Evolutionary conservation across 2,797 vertebrate species (phyloP).

Genomic region (Anguilla pacifica): DNA sequence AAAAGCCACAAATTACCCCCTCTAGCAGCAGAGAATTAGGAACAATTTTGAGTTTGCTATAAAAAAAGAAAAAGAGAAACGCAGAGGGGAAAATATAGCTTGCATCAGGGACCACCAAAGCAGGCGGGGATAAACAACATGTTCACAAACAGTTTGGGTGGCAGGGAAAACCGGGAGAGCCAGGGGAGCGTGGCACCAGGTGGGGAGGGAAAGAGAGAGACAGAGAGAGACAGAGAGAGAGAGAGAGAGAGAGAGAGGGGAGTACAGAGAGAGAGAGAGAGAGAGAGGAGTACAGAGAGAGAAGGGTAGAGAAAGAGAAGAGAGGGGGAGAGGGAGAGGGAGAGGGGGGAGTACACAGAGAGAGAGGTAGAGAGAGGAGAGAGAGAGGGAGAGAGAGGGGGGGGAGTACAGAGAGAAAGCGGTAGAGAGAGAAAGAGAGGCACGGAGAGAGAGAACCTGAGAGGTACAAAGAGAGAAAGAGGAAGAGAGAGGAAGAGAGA

Average conservation of each 20-base stretch:
- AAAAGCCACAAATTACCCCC: constrained; percentile 85
- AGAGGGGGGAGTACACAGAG: no score
- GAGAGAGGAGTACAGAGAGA: background rate
- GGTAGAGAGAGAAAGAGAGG: background rate
- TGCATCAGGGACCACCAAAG: constrained; percentile 80
- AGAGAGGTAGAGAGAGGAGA: background rate
- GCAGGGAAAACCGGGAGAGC: constrained; percentile 3
- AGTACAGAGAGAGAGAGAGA: background rate
- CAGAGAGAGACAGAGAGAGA: background rate
- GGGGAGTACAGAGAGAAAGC: background rate
- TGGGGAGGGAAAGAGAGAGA: background rate
- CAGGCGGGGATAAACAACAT: constrained; percentile 72
- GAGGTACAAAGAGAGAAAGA: background rate
- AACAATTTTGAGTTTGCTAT: constrained; percentile 85
- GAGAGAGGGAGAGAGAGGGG: background rate
- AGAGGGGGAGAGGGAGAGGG: background rate
- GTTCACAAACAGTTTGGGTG: constrained; percentile 42
- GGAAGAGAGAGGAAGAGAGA: background rate
- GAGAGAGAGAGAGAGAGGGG: background rate
- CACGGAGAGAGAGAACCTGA: background rate
- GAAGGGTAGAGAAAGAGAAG: background rate
- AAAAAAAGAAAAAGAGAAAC: constrained; percentile 74
- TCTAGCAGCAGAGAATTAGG: constrained; percentile 84
- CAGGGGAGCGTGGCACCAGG: background rate
- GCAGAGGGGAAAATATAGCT: constrained; percentile 78